Conservation (phyloP, 2,888 invertebrate genomes). For the Ichneumoninae sp. region DNA sequence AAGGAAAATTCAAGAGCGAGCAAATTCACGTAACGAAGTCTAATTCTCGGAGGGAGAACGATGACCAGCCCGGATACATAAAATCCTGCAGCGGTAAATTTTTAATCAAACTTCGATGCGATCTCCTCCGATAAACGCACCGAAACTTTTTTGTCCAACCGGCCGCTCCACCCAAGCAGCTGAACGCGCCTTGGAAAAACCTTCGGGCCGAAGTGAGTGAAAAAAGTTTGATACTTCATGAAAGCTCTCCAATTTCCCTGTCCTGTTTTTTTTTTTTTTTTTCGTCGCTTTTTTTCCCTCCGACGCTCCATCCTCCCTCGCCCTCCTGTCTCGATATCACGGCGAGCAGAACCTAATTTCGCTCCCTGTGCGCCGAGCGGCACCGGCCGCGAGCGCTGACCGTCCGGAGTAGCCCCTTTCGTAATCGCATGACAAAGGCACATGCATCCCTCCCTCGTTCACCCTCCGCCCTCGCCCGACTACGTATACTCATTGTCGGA, state of each 20-base stretch:
- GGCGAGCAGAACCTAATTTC: slow-evolving; percentile 77
- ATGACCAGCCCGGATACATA: too few species aligned
- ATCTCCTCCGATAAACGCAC: slow-evolving; percentile 6
- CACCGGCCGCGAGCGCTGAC: slow-evolving; percentile 57
- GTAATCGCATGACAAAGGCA: slow-evolving; percentile 78
- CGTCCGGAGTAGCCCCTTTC: slow-evolving; percentile 69
- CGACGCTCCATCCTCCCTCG: slow-evolving; percentile 48
- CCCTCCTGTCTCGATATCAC: slow-evolving; percentile 74
- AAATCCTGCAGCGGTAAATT: not conserved
- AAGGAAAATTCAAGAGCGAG: not conserved
- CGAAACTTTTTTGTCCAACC: slow-evolving; percentile 24
- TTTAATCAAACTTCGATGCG: slow-evolving; percentile 35
- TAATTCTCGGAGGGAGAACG: too few species aligned
- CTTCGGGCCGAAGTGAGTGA: slow-evolving; percentile 24
- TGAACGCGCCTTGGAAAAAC: not conserved
- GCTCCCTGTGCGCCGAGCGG: slow-evolving; percentile 56
- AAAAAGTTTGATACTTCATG: slow-evolving; percentile 59
- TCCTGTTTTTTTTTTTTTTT: slow-evolving; percentile 60
- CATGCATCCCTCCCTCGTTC: slow-evolving; percentile 49
- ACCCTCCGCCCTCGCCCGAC: slow-evolving; percentile 2
- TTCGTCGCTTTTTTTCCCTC: slow-evolving; percentile 36
- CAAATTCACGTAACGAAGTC: too few species aligned
- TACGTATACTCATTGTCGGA: slow-evolving; percentile 11
- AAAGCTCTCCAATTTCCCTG: slow-evolving; percentile 37
- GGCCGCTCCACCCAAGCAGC: not conserved